These are phyloP conservation scores for Bedellia somnulentella DNA, from an alignment of 2,888 invertebrate species.

Conservation along the genomic window DNA sequence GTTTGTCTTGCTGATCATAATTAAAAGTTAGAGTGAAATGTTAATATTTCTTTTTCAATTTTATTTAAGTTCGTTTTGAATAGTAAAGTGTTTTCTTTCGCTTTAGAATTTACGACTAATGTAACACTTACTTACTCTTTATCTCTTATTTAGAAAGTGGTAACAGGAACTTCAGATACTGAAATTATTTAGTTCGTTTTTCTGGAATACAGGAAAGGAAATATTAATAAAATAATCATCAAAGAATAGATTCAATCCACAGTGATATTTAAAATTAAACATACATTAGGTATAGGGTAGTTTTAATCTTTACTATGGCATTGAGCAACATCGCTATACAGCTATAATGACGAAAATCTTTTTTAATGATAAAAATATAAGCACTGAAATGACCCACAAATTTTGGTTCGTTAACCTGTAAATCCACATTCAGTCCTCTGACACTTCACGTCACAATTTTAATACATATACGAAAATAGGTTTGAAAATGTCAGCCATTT, in stretches of 20 bases:
- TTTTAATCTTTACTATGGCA: too few species aligned
- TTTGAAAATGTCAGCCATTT: neutral
- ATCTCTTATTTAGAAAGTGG: neutral
- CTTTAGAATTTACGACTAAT: neutral
- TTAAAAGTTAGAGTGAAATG: neutral
- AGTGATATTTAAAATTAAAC: too few species aligned
- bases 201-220: too few species aligned
- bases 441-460: too few species aligned
- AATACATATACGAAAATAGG: neutral
- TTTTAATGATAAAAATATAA: neutral
- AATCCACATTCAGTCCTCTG: too few species aligned
- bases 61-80: neutral
- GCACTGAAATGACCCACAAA: neutral
- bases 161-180: too few species aligned
- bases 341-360: neutral
- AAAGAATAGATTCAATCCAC: too few species aligned
- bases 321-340: neutral
- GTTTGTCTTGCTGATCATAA: constrained; percentile 10
- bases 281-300: too few species aligned
- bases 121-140: neutral
- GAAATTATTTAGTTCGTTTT: too few species aligned
- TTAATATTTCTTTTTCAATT: neutral
- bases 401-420: too few species aligned
- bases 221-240: too few species aligned
- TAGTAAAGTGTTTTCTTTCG: neutral